Conservation (phyloP, 2,888 invertebrate genomes). For the Drosophila atripex region DNA sequence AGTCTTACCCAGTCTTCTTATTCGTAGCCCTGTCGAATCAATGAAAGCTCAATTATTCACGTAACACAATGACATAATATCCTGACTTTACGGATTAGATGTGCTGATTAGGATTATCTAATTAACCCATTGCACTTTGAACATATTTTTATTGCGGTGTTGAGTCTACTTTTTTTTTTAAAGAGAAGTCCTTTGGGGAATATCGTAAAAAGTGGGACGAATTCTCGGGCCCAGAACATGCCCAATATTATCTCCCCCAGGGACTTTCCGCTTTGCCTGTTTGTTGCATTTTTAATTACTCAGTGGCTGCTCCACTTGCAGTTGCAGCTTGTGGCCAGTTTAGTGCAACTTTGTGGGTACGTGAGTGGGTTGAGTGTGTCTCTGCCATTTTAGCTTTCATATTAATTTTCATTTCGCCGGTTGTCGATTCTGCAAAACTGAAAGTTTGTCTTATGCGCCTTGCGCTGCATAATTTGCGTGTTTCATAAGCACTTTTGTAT, state of each 20-base stretch:
- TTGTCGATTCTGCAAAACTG: slow-evolving; percentile 70
- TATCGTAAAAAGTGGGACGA: not conserved
- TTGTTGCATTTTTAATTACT: slow-evolving; percentile 38
- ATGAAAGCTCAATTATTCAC: not conserved
- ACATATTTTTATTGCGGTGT: not conserved
- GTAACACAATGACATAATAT: not conserved
- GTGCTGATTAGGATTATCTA: not conserved
- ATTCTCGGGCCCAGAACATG: slow-evolving; percentile 3
- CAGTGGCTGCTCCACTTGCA: slow-evolving; percentile 21
- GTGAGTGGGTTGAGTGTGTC: slow-evolving; percentile 28
- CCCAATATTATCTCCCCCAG: slow-evolving; percentile 11
- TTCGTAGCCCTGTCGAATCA: not conserved
- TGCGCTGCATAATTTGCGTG: slow-evolving; percentile 73
- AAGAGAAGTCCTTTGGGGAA: not conserved
- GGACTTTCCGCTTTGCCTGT: slow-evolving; percentile 2
- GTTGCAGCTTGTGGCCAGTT: slow-evolving; percentile 12
- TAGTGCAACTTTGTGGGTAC: slow-evolving; percentile 29
- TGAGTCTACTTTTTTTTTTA: not conserved
- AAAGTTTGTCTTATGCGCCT: slow-evolving; percentile 75
- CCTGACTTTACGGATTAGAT: not conserved
- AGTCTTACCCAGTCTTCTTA: not conserved
- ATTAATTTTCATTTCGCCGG: slow-evolving; percentile 69
- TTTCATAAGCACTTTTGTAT: slow-evolving; percentile 56
- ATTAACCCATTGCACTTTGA: not conserved
- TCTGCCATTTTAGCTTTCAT: slow-evolving; percentile 56